Evolutionary conservation across 2,888 invertebrate genomes (phyloP).

Genomic region (Macrophya annulata): DNA sequence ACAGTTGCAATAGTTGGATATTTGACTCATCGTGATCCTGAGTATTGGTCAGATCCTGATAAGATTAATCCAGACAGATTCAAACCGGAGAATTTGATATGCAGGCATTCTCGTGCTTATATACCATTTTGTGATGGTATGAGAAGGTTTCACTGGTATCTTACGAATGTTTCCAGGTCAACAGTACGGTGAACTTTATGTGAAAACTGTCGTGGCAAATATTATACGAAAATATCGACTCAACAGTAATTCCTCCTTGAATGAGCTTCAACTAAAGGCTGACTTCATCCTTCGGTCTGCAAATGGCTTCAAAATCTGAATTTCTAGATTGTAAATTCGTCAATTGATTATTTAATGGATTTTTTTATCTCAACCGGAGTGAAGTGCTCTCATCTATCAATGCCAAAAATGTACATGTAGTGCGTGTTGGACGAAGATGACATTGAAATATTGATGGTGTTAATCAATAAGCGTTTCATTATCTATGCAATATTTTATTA

Average conservation of each 20-base stretch:
- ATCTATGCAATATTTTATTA: no score
- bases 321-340: not conserved
- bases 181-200: not conserved
- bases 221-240: constrained; percentile 6
- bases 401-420: no score
- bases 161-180: not conserved
- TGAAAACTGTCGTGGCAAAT: constrained; percentile 1
- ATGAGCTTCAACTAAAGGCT: not conserved
- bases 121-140: constrained; percentile 74
- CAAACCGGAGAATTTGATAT: constrained; percentile 73
- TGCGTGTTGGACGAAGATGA: no score
- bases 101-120: constrained; percentile 71
- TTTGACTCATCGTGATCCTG: constrained; percentile 79
- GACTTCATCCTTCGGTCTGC: constrained; percentile 42
- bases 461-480: no score
- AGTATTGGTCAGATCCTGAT: constrained; percentile 79
- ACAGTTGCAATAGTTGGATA: constrained; percentile 78
- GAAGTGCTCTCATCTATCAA: no score
- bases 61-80: constrained; percentile 79
- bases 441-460: no score
- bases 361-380: not conserved
- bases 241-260: not conserved
- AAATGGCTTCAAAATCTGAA: constrained; percentile 42
- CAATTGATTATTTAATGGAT: not conserved
- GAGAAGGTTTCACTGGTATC: constrained; percentile 65